Evolutionary conservation across 1,140 invertebrate genomes (phyloP).

Genomic region (Doryteuthis pealeii): DNA sequence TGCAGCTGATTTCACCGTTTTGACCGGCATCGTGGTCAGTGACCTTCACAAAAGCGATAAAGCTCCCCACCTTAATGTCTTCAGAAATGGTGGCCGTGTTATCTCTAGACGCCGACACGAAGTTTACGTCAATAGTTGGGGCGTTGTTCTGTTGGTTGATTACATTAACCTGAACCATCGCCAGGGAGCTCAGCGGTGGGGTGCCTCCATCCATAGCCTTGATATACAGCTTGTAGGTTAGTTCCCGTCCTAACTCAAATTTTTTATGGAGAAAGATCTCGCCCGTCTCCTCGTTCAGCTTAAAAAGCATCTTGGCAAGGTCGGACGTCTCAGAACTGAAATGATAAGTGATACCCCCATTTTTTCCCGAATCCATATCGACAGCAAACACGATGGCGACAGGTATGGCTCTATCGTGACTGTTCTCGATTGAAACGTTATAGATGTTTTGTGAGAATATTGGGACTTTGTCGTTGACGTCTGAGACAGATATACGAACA

Average conservation of each 20-base stretch:
- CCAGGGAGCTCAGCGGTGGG: conserved; percentile 85
- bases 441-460: conserved; percentile 35
- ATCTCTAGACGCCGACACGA: conserved; percentile 80
- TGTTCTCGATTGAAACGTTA: conserved; percentile 25
- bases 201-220: conserved; percentile 67
- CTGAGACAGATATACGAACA: conserved; percentile 67
- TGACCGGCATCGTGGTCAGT: conserved; percentile 55
- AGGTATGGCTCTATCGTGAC: conserved; percentile 68
- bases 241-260: conserved; percentile 26
- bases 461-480: conserved; percentile 44
- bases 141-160: conserved; percentile 91
- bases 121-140: conserved; percentile 86
- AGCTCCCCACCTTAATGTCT: conserved; percentile 79
- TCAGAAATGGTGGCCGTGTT: conserved; percentile 91
- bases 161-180: conserved; percentile 92
- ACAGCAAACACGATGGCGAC: conserved; percentile 67
- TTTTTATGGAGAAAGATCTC: conserved; percentile 25
- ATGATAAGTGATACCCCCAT: conserved; percentile 66
- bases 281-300: conserved; percentile 67
- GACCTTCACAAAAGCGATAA: conserved; percentile 72
- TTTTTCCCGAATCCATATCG: conserved; percentile 49
- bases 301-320: conserved; percentile 81
- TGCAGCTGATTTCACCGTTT: conserved; percentile 61
- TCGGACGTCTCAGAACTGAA: conserved; percentile 80
- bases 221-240: conserved; percentile 79